phyloP scores from a whole-genome alignment of 2,113 vertebrate genomes.

The Isichthys henryi region DNA sequence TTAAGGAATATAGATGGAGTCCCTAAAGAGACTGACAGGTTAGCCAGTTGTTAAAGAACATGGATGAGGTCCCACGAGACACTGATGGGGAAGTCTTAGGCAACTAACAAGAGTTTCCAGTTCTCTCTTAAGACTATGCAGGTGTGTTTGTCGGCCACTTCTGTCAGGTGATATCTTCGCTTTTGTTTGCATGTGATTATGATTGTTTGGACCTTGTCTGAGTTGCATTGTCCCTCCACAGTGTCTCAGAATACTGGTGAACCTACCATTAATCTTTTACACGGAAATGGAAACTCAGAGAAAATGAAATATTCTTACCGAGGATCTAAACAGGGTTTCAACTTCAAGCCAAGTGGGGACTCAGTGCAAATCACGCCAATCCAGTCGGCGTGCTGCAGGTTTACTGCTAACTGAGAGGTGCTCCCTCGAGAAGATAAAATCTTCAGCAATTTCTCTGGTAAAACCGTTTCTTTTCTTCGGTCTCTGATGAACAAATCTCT shows the following conservation, averaged over 20 bases:
- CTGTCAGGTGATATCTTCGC: background rate
- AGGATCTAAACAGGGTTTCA: background rate
- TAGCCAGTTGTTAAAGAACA: background rate
- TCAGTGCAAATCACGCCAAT: background rate
- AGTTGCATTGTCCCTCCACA: background rate
- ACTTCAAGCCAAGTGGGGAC: background rate
- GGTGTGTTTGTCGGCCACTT: background rate
- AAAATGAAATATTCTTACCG: background rate
- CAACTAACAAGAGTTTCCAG: background rate
- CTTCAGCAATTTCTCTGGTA: background rate
- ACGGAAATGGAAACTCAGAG: background rate
- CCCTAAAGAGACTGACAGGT: background rate
- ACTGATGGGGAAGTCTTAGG: background rate
- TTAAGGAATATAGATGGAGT: background rate
- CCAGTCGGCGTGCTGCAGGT: background rate
- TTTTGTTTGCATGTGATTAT: background rate
- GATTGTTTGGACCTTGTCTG: background rate
- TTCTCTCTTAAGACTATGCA: background rate
- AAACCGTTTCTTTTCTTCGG: background rate
- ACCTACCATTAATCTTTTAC: background rate
- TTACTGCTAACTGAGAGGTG: background rate
- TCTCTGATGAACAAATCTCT: background rate
- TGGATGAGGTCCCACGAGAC: background rate
- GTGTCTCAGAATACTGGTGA: background rate
- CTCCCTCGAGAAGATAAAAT: background rate